phyloP scores from a whole-genome alignment of 2,113 vertebrate genomes.

The Aramus guarauna region DNA sequence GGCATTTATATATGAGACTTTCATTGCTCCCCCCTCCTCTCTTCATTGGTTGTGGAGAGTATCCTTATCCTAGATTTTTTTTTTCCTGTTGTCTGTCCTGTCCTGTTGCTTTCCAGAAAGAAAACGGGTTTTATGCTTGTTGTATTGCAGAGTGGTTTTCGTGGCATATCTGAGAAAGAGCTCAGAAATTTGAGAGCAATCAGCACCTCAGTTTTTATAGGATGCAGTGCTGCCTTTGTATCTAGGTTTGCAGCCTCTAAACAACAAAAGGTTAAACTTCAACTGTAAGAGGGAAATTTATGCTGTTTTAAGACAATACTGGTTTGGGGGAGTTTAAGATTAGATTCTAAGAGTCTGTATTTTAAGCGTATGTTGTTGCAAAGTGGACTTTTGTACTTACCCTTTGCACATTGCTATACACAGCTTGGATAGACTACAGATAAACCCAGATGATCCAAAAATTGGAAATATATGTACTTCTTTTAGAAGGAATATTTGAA shows the following conservation, averaged over 20 bases:
- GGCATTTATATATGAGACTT: conserved; percentile 67
- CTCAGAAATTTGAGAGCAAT: neutral
- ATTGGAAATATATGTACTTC: neutral
- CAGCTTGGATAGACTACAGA: neutral
- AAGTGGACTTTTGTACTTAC: neutral
- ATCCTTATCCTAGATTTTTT: neutral
- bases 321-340: neutral
- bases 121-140: neutral
- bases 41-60: neutral
- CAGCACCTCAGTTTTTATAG: neutral
- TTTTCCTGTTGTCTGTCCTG: neutral
- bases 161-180: neutral
- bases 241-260: neutral
- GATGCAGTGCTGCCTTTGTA: neutral
- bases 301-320: neutral
- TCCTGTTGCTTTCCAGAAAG: neutral
- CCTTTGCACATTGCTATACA: neutral
- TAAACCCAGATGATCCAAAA: neutral
- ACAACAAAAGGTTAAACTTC: neutral
- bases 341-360: neutral
- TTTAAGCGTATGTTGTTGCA: neutral
- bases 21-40: neutral
- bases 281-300: neutral
- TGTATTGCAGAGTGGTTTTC: neutral
- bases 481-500: neutral